These are phyloP conservation scores for Synodontis membranacea DNA, from an alignment of 2,113 vertebrate genomes.

Conservation along the genomic window DNA sequence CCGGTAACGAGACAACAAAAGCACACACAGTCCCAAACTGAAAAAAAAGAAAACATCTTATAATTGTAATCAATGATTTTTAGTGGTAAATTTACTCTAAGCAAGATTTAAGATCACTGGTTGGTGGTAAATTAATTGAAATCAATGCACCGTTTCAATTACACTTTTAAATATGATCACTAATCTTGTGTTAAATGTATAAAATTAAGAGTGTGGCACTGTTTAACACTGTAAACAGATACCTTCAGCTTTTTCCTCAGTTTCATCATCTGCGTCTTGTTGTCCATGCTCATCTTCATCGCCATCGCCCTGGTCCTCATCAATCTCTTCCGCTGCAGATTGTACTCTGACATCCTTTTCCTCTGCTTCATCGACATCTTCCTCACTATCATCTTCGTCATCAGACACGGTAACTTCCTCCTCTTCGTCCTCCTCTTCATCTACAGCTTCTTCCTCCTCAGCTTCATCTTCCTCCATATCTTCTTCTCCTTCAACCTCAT, in stretches of 20 bases:
- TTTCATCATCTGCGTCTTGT: conserved; percentile 6
- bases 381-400: conserved; percentile 11
- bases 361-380: conserved; percentile 9
- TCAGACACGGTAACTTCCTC: neutral
- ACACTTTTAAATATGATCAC: neutral
- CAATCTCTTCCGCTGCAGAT: conserved; percentile 2
- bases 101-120: neutral
- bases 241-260: conserved; percentile 27
- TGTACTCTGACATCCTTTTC: neutral
- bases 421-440: conserved; percentile 16
- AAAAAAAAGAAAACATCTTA: neutral
- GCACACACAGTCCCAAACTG: neutral
- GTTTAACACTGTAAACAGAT: neutral
- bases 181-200: neutral
- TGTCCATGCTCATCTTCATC: neutral
- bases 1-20: conserved; percentile 24
- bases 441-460: neutral
- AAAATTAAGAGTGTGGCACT: neutral
- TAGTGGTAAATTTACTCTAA: neutral
- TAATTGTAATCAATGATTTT: neutral
- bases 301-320: conserved; percentile 1
- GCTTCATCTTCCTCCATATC: conserved; percentile 28
- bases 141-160: neutral
- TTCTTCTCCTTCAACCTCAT: neutral
- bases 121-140: neutral